Percentiles rank a stretch among this genome's conserved stretches.
These are phyloP conservation scores for Halocaridina rubra DNA, from an alignment of 2,888 invertebrate species.

Conservation along the genomic window DNA sequence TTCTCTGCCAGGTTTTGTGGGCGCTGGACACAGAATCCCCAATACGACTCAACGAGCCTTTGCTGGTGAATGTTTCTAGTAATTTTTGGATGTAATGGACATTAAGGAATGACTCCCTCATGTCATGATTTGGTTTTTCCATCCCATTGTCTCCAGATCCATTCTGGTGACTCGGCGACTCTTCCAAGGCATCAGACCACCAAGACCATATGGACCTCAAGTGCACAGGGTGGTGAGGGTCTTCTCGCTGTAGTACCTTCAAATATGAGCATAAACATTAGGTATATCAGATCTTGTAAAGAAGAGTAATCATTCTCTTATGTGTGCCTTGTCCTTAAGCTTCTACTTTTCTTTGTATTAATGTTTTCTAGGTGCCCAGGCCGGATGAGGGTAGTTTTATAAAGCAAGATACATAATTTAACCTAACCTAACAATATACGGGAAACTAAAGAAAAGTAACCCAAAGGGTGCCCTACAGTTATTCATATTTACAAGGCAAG, in stretches of 20 bases:
- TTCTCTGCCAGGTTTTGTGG: slow-evolving; percentile 42
- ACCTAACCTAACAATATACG: too few species aligned
- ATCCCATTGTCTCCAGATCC: neutral
- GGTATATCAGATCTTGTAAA: too few species aligned
- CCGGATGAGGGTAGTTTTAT: too few species aligned
- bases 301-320: too few species aligned
- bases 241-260: slow-evolving; percentile 51
- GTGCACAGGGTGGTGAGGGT: slow-evolving; percentile 44
- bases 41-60: slow-evolving; percentile 33
- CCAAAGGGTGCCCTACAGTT: too few species aligned
- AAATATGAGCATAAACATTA: too few species aligned
- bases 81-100: slow-evolving; percentile 45
- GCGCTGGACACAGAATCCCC: slow-evolving; percentile 45
- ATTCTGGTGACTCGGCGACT: neutral
- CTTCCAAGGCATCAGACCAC: slow-evolving; percentile 24
- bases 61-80: slow-evolving; percentile 17
- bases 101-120: slow-evolving; percentile 36
- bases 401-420: too few species aligned
- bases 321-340: too few species aligned
- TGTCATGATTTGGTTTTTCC: neutral
- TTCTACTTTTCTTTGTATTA: too few species aligned
- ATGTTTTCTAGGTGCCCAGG: too few species aligned
- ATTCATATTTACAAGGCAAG: too few species aligned
- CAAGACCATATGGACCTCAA: slow-evolving; percentile 42
- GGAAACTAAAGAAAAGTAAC: too few species aligned